phyloP scores from a whole-genome alignment of 2,797 vertebrate genomes.

The Sebastes trivittatus region DNA sequence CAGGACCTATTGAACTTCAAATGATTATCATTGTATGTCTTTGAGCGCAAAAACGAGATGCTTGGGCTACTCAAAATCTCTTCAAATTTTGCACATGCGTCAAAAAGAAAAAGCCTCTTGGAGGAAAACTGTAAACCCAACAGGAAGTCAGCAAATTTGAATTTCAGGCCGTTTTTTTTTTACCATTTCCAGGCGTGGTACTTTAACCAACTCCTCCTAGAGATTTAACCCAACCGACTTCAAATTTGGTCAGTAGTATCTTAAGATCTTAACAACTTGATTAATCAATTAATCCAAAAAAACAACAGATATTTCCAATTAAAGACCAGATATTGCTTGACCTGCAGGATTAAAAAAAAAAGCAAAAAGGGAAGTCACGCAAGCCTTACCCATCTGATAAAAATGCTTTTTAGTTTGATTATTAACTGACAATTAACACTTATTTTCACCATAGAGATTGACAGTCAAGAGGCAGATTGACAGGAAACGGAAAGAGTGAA shows the following conservation, averaged over 20 bases:
- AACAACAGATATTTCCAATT: too few relatives aligned
- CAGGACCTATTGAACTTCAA: not conserved
- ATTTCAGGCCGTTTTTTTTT: not conserved
- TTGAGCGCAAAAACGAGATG: not conserved
- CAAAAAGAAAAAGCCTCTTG: too few relatives aligned
- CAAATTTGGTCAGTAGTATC: not conserved
- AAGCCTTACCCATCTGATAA: not conserved
- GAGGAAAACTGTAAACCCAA: too few relatives aligned
- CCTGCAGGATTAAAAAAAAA: not conserved
- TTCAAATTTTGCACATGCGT: too few relatives aligned
- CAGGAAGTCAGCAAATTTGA: not conserved
- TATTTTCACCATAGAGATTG: not conserved
- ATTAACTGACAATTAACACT: not conserved
- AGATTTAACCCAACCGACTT: not conserved
- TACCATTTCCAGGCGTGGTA: too few relatives aligned
- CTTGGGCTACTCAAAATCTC: too few relatives aligned
- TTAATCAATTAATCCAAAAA: too few relatives aligned
- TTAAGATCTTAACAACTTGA: too few relatives aligned
- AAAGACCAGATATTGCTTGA: too few relatives aligned
- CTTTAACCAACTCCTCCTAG: not conserved
- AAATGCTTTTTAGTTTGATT: not conserved
- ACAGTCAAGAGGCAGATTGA: not conserved
- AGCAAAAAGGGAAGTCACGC: accelerated
- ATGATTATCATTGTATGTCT: not conserved
- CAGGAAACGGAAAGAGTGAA: not conserved